Evolutionary conservation across 2,888 invertebrate species (phyloP).

Genomic region (Lamellibrachia satsuma): DNA sequence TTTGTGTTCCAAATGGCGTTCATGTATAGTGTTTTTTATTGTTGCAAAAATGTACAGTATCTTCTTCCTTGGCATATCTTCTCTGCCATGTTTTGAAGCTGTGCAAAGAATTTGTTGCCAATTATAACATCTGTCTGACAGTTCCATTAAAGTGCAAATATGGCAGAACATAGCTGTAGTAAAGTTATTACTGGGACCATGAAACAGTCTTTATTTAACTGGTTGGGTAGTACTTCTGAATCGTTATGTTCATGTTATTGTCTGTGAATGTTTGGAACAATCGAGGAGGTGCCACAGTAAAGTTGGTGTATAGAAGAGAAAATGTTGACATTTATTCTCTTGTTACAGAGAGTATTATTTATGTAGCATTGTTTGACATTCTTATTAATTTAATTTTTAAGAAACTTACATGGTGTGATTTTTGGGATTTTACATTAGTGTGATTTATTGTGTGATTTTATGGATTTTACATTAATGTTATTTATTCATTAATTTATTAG

Average conservation of each 20-base stretch:
- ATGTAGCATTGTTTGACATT: background rate
- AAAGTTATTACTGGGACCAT: background rate
- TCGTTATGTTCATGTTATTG: background rate
- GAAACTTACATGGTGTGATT: background rate
- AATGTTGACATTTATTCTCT: background rate
- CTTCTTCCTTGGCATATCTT: background rate
- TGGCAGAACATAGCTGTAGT: background rate
- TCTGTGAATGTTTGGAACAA: background rate
- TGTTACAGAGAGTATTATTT: background rate
- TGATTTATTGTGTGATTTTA: background rate
- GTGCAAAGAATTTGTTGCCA: no score
- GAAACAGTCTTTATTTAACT: background rate
- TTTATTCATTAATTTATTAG: background rate
- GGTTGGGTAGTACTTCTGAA: background rate
- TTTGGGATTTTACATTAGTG: background rate
- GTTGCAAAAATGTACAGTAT: constrained; percentile 22
- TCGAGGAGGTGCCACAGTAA: background rate
- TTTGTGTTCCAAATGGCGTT: background rate
- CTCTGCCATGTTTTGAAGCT: background rate
- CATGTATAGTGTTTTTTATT: constrained; percentile 22
- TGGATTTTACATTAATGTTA: background rate
- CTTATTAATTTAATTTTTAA: background rate
- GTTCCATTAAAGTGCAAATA: background rate
- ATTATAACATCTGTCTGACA: no score
- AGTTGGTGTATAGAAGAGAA: background rate